Conservation (phyloP, 2,797 vertebrate genomes). For the Acanthurus tractus region DNA sequence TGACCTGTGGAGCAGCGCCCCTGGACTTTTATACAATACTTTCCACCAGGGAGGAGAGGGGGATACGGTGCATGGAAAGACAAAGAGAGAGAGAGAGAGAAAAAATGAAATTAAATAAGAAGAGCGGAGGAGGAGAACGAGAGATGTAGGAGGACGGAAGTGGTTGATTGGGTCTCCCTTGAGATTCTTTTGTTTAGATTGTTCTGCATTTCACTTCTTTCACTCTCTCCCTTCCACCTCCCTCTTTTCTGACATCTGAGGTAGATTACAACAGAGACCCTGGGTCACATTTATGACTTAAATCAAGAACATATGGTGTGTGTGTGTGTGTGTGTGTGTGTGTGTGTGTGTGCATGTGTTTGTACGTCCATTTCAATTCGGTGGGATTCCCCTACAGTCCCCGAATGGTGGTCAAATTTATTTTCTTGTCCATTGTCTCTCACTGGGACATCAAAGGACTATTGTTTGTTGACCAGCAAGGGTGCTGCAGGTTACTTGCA, state of each 20-base stretch:
- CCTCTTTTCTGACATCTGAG: constrained; percentile 82
- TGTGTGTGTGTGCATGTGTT: constrained; percentile 32
- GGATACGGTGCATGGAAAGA: constrained; percentile 80
- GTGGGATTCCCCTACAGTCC: constrained; percentile 84
- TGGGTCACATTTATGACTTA: constrained; percentile 83
- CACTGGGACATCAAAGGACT: constrained; percentile 86
- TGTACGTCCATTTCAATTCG: constrained; percentile 66
- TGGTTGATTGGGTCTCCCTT: constrained; percentile 80
- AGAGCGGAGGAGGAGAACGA: constrained; percentile 73
- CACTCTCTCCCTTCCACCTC: constrained; percentile 68
- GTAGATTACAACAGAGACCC: constrained; percentile 83
- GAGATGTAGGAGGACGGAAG: constrained; percentile 85
- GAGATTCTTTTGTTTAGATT: constrained; percentile 85
- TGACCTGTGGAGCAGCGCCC: constrained; percentile 83
- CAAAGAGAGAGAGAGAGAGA: constrained; percentile 75
- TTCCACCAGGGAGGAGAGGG: constrained; percentile 77
- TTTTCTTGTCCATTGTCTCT: constrained; percentile 89
- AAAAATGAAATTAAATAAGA: constrained; percentile 79
- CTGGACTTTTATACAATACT: constrained; percentile 82
- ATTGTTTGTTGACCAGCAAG: constrained; percentile 86
- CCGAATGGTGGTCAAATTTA: constrained; percentile 85
- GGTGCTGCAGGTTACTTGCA: constrained; percentile 84
- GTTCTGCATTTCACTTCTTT: constrained; percentile 76
- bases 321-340: no score
- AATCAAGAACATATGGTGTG: constrained; percentile 84